Evolutionary conservation across 2,797 vertebrate genomes (phyloP).

Genomic region (Euthynnus affinis): DNA sequence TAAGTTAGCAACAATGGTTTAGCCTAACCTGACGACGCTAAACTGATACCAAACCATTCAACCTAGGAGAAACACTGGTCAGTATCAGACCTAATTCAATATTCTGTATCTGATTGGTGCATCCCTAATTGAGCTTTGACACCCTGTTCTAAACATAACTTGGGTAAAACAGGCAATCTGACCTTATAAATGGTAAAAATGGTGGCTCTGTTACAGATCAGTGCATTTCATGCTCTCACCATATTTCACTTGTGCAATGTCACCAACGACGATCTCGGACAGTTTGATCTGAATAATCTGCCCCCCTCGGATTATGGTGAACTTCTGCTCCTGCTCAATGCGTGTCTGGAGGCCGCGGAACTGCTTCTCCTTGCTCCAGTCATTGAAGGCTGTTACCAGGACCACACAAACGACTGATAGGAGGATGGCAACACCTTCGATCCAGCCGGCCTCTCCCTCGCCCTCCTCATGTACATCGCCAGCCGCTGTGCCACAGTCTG

Average conservation of each 20-base stretch:
- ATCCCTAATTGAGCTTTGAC: no score
- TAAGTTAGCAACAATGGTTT: no score
- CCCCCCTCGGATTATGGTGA: constrained; percentile 89
- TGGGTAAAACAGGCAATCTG: background rate
- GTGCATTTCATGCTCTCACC: constrained; percentile 80
- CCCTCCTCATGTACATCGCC: constrained; percentile 90
- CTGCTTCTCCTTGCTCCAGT: constrained; percentile 99
- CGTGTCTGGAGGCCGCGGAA: constrained; percentile 97
- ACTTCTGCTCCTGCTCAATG: constrained; percentile 98
- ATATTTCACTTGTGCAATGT: constrained; percentile 97
- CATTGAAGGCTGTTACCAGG: constrained; percentile 98
- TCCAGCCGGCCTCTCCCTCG: constrained; percentile 95
- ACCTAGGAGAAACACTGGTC: no score
- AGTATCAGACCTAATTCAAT: no score
- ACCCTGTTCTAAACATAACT: no score
- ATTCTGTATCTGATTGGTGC: no score
- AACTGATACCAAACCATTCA: no score
- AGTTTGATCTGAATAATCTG: constrained; percentile 94
- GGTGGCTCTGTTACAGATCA: no score
- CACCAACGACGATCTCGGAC: constrained; percentile 94
- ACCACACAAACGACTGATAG: constrained; percentile 97
- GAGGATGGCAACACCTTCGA: constrained; percentile 97
- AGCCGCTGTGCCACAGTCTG: constrained; percentile 90
- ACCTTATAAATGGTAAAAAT: background rate
- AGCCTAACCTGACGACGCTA: no score